A percentile compares a stretch with the other conserved stretches of the same genome.
Conservation (phyloP, 2,888 invertebrate species). For the Octonoba sinensis region DNA sequence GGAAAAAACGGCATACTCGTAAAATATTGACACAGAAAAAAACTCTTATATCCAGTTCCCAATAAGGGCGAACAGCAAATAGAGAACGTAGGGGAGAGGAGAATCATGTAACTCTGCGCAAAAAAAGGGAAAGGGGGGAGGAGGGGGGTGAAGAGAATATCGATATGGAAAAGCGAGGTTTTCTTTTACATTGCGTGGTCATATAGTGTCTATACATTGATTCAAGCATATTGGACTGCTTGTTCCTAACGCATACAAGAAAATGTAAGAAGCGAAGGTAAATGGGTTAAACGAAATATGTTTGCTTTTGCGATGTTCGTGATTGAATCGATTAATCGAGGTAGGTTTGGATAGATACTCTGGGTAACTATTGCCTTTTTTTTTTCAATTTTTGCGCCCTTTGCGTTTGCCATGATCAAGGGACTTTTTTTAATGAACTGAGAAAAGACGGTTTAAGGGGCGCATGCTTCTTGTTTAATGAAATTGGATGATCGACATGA, state of each 20-base stretch:
- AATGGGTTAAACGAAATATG: neutral
- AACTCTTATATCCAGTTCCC: constrained; percentile 1
- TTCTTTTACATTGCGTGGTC: neutral
- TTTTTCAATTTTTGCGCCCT: no score
- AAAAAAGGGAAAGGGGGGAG: neutral
- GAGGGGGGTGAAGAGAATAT: neutral
- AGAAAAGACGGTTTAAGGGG: no score
- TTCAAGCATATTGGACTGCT: neutral
- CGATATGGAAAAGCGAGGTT: neutral
- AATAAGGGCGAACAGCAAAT: constrained; percentile 3
- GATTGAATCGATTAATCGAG: neutral
- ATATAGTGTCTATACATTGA: neutral
- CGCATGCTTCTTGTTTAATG: no score
- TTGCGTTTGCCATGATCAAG: no score
- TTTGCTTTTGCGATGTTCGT: constrained; percentile 6
- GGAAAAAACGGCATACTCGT: neutral
- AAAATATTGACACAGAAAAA: constrained; percentile 8
- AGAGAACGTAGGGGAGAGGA: neutral
- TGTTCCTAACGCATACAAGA: neutral
- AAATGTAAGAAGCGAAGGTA: neutral
- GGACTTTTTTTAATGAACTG: no score
- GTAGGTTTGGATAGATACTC: neutral
- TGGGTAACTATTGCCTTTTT: neutral
- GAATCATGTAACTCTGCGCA: neutral
- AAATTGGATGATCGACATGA: no score